These are phyloP conservation scores for Pyrochroa serraticornis DNA, from an alignment of 2,888 invertebrate species.

Conservation along the genomic window DNA sequence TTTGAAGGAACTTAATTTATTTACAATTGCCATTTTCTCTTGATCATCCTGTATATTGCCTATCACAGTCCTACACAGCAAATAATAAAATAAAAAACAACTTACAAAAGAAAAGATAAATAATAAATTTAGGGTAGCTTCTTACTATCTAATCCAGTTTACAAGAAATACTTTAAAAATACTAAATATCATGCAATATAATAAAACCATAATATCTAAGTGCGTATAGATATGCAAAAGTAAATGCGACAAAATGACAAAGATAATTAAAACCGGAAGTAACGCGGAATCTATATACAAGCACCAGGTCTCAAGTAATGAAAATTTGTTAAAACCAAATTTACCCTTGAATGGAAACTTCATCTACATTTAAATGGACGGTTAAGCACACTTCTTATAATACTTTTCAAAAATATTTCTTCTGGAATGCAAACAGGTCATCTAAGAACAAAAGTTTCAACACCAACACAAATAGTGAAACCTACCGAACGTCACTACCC, in stretches of 20 bases:
- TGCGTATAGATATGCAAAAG: constrained; percentile 11
- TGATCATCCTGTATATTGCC: constrained; percentile 31
- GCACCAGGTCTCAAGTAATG: constrained; percentile 42
- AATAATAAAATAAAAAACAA: constrained; percentile 31
- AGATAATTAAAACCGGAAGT: not conserved
- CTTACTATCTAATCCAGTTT: constrained; percentile 9
- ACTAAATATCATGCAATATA: constrained; percentile 27
- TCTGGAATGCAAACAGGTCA: constrained; percentile 1
- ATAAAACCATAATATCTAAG: constrained; percentile 20
- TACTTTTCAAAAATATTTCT: not conserved
- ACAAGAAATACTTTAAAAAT: constrained; percentile 26
- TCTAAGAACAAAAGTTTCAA: not conserved
- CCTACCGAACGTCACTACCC: too few relatives aligned
- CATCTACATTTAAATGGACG: constrained; percentile 8
- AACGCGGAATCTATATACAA: constrained; percentile 20
- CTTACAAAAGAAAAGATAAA: constrained; percentile 23
- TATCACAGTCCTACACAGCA: constrained; percentile 55
- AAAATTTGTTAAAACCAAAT: constrained; percentile 43
- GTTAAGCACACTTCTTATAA: constrained; percentile 4
- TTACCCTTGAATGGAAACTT: constrained; percentile 38
- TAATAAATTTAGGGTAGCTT: constrained; percentile 12
- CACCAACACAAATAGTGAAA: too few relatives aligned
- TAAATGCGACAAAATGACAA: constrained; percentile 5
- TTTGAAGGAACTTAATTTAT: constrained; percentile 19
- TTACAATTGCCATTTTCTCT: constrained; percentile 20